These are phyloP conservation scores for Isichthys henryi DNA, from an alignment of 2,113 vertebrate genomes.

Conservation along the genomic window DNA sequence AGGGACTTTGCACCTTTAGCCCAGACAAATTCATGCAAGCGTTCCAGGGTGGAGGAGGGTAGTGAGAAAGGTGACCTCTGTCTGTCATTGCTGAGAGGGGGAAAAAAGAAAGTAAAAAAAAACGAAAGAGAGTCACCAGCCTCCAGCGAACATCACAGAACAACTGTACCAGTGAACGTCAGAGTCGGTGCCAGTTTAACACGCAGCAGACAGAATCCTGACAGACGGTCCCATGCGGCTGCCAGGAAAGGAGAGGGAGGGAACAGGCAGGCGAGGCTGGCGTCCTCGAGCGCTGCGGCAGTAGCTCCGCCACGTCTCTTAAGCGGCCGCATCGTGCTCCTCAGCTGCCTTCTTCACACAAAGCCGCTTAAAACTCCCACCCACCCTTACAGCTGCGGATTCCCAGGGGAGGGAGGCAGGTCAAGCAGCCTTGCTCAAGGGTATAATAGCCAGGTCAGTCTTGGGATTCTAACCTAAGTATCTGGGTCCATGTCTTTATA, in stretches of 20 bases:
- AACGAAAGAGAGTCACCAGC: not conserved
- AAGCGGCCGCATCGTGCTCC: not conserved
- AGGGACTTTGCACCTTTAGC: not conserved
- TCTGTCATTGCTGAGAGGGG: not conserved
- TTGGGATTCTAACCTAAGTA: not conserved
- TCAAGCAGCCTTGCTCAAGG: not conserved
- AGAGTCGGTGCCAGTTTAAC: not conserved
- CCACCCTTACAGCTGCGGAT: not conserved
- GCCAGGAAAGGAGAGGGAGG: not conserved
- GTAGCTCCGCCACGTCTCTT: not conserved
- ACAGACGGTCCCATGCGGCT: not conserved
- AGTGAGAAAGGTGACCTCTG: not conserved
- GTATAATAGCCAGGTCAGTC: not conserved
- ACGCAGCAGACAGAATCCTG: not conserved
- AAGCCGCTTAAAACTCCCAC: not conserved
- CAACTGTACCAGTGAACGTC: not conserved
- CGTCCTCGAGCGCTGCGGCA: not conserved
- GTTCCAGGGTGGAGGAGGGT: not conserved
- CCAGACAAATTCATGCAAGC: not conserved
- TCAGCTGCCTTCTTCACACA: not conserved
- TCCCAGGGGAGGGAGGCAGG: not conserved
- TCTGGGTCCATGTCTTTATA: not conserved
- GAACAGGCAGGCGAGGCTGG: not conserved
- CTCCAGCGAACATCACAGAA: not conserved
- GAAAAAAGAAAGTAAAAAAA: not conserved